Base-by-base conservation (phyloP, 2,113 vertebrate genomes). In the Pygoscelis antarcticus region DNA sequence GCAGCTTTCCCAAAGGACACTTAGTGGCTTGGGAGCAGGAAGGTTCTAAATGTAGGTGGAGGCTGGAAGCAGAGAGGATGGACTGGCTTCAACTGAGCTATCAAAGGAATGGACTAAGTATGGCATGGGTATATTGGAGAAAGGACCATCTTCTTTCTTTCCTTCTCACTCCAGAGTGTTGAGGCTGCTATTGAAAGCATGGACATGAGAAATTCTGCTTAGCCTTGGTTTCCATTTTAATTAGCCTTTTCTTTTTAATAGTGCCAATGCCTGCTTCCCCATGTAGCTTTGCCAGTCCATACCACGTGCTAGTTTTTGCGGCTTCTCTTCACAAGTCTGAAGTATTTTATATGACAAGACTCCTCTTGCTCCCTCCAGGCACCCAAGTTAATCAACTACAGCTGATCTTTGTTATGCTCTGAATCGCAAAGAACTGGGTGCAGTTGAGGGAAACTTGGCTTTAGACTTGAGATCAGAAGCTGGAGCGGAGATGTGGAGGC, bases 321-420 rank as follows among this genome's bases (percentile, higher is more conserved):
- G 75, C 85, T 94, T 93, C 91, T 85, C 57, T 93, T 97, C 84
- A 80, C 82, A 91, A 95, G 93, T 93, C 75, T 90, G 30, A 80
- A 94, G 82, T 80, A 87, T 80, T 93, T 78, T 83, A 9, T 77
- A 30, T 80, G 92, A 91, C 82, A 90, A 90, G 87, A 66, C 36
- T 94, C 49, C 44, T 91, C 74, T 79, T 96, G 52, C 58, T 61
- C 54, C 83, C 83, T 91, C 36, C 58, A 91, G 93, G 81, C 89
- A 78, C 57, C 49, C 87, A 84, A 76, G 70, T 95, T 87, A 89
- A 94, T 93, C 54, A 87, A 0, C 40, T 83, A 18, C 89, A 85
- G 89, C 83, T 95, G 96, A 94, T 68, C 55, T 93, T 76, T 69
- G 36, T 94, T 85, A 17, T 32, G 17, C 44, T 89, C 61, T 42